A percentile compares a stretch with the other conserved stretches of the same genome.
Evolutionary conservation across 2,797 vertebrate species (phyloP).

Genomic region (Taenioides sp.): DNA sequence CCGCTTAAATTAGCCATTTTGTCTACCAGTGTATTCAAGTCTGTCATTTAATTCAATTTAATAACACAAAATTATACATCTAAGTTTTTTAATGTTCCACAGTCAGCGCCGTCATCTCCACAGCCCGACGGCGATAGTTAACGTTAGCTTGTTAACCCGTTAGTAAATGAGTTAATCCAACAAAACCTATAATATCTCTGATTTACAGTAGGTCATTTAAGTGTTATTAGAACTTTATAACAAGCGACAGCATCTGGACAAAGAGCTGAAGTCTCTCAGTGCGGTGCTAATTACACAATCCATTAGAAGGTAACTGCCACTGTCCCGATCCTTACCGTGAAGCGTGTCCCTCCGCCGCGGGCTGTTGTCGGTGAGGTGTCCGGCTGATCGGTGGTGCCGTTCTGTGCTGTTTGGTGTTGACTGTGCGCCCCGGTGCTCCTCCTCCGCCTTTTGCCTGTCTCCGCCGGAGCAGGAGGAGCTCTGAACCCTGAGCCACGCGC

Average conservation of each 20-base stretch:
- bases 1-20: background rate
- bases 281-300: background rate
- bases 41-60: background rate
- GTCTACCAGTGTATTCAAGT: background rate
- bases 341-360: slow-evolving; percentile 30
- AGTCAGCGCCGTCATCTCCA: background rate
- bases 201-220: background rate
- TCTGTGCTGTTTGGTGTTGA: slow-evolving; percentile 38
- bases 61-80: background rate
- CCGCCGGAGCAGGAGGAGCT: slow-evolving; percentile 34
- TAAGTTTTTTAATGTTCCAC: background rate
- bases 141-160: background rate
- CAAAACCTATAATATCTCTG: background rate
- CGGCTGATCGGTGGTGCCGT: slow-evolving; percentile 13
- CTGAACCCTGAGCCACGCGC: slow-evolving; percentile 62
- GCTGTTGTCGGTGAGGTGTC: slow-evolving; percentile 6
- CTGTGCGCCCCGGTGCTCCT: slow-evolving; percentile 57
- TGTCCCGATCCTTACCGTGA: slow-evolving; percentile 60
- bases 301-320: background rate
- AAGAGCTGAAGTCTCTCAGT: slow-evolving; percentile 9
- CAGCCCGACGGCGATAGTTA: background rate
- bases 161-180: background rate
- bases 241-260: background rate
- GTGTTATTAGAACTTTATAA: slow-evolving; percentile 1
- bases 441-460: slow-evolving; percentile 67